Conservation (phyloP, 2,888 invertebrate species). For the Trachelus stipa region DNA sequence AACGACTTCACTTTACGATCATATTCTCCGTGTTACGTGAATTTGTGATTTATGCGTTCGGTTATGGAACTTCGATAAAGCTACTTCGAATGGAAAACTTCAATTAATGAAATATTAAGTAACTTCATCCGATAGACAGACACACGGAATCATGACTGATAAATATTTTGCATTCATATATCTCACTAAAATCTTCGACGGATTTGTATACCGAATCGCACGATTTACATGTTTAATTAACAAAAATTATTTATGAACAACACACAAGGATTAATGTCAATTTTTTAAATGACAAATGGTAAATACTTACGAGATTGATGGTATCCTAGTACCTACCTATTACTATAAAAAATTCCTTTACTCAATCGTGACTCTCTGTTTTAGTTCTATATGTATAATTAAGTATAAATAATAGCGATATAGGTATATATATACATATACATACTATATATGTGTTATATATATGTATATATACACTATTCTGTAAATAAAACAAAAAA, state of each 20-base stretch:
- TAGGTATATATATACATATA: neutral
- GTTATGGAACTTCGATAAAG: neutral
- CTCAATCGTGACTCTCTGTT: neutral
- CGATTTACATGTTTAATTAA: neutral
- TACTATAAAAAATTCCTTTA: neutral
- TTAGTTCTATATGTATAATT: slow-evolving; percentile 5
- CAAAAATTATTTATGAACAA: neutral
- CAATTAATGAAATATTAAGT: neutral
- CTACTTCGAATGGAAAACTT: neutral
- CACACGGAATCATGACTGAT: too few species aligned
- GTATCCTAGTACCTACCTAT: neutral
- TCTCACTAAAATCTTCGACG: neutral
- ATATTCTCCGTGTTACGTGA: too few species aligned
- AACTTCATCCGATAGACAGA: neutral
- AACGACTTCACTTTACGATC: too few species aligned
- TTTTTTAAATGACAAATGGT: neutral
- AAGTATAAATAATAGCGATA: neutral
- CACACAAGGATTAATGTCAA: neutral
- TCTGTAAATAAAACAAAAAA: slow-evolving; percentile 27
- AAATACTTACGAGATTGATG: neutral
- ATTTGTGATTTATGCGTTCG: neutral
- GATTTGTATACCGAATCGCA: neutral
- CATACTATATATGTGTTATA: neutral
- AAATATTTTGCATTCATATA: too few species aligned
- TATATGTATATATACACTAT: slow-evolving; percentile 4